Percentiles rank a stretch among this genome's conserved stretches.
phyloP scores from a whole-genome alignment of 2,888 invertebrate genomes.

The Slavum lentiscoides region DNA sequence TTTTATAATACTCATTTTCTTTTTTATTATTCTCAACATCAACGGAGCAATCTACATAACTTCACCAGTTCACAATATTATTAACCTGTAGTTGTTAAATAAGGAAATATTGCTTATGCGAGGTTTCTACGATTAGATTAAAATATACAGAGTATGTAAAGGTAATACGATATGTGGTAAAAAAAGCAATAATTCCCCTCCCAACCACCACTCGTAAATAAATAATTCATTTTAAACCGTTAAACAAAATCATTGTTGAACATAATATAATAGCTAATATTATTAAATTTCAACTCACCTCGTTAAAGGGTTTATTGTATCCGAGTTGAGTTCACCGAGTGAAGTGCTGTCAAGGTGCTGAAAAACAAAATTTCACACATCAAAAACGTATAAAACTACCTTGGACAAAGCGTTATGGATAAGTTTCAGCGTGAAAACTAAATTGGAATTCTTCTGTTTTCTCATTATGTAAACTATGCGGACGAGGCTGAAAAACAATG shows the following conservation, averaged over 20 bases:
- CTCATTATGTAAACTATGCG: conserved; percentile 46
- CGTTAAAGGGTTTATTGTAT: conserved; percentile 20
- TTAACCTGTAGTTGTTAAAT: too few relatives aligned
- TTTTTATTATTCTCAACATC: too few relatives aligned
- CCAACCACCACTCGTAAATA: too few relatives aligned
- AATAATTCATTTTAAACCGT: neutral
- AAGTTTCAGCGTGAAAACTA: conserved; percentile 30
- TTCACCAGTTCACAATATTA: too few relatives aligned
- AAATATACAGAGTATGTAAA: too few relatives aligned
- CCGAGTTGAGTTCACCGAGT: neutral
- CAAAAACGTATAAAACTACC: conserved; percentile 25
- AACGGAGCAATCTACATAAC: too few relatives aligned
- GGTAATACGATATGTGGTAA: too few relatives aligned
- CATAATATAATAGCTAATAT: neutral
- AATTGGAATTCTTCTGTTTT: conserved; percentile 51
- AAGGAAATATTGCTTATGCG: too few relatives aligned
- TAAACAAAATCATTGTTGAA: neutral
- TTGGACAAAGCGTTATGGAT: neutral
- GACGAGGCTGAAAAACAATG: conserved; percentile 46
- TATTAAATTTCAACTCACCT: conserved; percentile 14
- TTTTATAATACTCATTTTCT: too few relatives aligned
- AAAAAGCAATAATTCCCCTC: too few relatives aligned
- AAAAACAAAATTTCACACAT: conserved; percentile 36
- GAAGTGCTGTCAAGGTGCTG: conserved; percentile 11
- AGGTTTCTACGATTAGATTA: too few relatives aligned